These are phyloP conservation scores for Colius striatus DNA, from an alignment of 2,113 vertebrate genomes.

Conservation along the genomic window DNA sequence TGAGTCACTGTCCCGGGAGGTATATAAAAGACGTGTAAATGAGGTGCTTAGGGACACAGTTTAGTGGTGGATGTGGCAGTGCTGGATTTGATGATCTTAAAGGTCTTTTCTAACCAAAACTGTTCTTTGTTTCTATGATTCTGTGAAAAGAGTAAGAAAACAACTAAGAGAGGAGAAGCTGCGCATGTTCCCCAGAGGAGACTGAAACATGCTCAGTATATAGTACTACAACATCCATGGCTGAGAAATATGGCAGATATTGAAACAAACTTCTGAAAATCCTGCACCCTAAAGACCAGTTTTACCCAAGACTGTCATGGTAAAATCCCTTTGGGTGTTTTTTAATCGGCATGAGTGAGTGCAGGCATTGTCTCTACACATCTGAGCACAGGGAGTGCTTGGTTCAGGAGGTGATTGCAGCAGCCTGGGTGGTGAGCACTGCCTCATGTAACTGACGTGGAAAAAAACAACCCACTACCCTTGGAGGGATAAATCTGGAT, in stretches of 20 bases:
- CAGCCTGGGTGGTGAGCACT: not conserved
- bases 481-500: not conserved
- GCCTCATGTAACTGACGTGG: rapidly evolving
- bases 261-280: not conserved
- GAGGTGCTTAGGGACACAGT: too few relatives aligned
- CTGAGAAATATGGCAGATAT: not conserved
- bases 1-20: too few relatives aligned
- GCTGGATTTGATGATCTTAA: too few relatives aligned
- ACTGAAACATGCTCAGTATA: not conserved
- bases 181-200: not conserved
- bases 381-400: not conserved
- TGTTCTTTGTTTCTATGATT: too few relatives aligned
- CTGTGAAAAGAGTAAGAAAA: not conserved
- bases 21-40: too few relatives aligned
- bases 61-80: too few relatives aligned
- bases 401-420: not conserved
- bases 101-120: too few relatives aligned
- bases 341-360: not conserved
- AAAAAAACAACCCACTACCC: not conserved
- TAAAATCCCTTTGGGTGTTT: not conserved
- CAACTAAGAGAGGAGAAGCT: not conserved
- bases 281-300: not conserved
- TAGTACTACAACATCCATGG: not conserved
- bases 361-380: not conserved
- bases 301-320: not conserved